A percentile compares a stretch with the other conserved stretches of the same genome.
Conservation (phyloP, 92 coral and sea anemone genomes). For the Porites divaricata region DNA sequence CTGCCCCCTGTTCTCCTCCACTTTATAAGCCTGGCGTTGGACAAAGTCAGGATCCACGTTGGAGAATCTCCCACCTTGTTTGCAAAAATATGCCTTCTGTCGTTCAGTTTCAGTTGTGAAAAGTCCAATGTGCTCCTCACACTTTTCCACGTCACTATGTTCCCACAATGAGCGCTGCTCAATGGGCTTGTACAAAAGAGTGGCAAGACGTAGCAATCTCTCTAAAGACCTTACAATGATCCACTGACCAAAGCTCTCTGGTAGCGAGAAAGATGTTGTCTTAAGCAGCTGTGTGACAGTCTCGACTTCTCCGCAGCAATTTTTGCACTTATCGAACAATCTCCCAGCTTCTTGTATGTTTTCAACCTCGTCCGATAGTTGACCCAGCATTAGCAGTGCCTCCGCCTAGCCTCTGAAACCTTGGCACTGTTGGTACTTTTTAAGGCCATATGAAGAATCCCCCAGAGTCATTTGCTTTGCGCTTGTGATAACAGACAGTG, state of each 20-base stretch:
- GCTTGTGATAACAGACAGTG: slow-evolving; percentile 69
- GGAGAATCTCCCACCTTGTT: slow-evolving; percentile 47
- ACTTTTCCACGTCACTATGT: slow-evolving; percentile 42
- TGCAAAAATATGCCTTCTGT: slow-evolving; percentile 23
- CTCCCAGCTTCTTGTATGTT: slow-evolving; percentile 68
- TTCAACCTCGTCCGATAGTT: slow-evolving; percentile 19
- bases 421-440: slow-evolving; percentile 61
- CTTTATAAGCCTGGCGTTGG: neutral
- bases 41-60: slow-evolving; percentile 16
- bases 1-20: no score
- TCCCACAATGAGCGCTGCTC: slow-evolving; percentile 39
- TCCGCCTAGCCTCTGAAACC: slow-evolving; percentile 79
- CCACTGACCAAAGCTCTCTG: slow-evolving; percentile 30
- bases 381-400: slow-evolving; percentile 67
- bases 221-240: slow-evolving; percentile 63
- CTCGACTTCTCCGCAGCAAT: slow-evolving; percentile 83
- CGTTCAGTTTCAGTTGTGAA: slow-evolving; percentile 31
- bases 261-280: neutral
- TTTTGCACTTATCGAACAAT: slow-evolving; percentile 54
- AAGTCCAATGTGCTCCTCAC: slow-evolving; percentile 79
- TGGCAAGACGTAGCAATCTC: slow-evolving; percentile 58
- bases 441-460: slow-evolving; percentile 56
- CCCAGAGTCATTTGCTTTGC: slow-evolving; percentile 21
- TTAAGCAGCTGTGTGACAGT: slow-evolving; percentile 56
- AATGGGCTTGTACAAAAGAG: slow-evolving; percentile 54